These are phyloP conservation scores for Willisornis vidua DNA, from an alignment of 2,113 vertebrate genomes.

Conservation along the genomic window DNA sequence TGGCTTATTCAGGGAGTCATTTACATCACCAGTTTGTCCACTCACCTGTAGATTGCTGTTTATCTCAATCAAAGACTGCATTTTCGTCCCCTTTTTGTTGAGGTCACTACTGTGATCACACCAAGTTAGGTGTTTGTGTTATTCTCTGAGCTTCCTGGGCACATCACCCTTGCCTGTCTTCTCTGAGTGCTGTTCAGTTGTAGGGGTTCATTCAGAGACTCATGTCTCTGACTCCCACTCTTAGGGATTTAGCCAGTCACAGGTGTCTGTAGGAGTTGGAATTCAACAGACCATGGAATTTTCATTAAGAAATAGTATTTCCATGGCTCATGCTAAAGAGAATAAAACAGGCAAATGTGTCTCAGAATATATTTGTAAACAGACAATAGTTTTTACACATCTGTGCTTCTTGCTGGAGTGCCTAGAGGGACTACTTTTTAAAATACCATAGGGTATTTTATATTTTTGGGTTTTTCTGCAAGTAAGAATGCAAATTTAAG, in stretches of 20 bases:
- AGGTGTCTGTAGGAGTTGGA: not conserved
- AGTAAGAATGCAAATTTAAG: not conserved
- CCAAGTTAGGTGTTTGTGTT: not conserved
- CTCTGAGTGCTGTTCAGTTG: not conserved
- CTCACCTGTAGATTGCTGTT: not conserved
- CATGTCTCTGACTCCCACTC: not conserved
- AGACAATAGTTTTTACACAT: not conserved
- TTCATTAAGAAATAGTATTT: not conserved
- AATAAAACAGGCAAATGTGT: not conserved
- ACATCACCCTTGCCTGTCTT: not conserved
- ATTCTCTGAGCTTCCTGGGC: not conserved
- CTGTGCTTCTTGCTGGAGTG: not conserved
- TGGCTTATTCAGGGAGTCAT: not conserved
- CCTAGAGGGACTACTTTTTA: not conserved
- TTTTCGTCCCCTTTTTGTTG: not conserved
- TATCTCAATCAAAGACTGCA: not conserved
- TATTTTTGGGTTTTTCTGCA: not conserved
- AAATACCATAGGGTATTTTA: not conserved
- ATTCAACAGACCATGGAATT: not conserved
- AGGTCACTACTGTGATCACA: not conserved
- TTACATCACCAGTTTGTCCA: not conserved
- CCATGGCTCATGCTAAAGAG: not conserved
- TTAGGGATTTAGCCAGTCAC: not conserved
- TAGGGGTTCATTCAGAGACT: not conserved
- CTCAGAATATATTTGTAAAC: not conserved